Evolutionary conservation across 1,140 invertebrate genomes (phyloP).

Genomic region (Brachionus calyciflorus): DNA sequence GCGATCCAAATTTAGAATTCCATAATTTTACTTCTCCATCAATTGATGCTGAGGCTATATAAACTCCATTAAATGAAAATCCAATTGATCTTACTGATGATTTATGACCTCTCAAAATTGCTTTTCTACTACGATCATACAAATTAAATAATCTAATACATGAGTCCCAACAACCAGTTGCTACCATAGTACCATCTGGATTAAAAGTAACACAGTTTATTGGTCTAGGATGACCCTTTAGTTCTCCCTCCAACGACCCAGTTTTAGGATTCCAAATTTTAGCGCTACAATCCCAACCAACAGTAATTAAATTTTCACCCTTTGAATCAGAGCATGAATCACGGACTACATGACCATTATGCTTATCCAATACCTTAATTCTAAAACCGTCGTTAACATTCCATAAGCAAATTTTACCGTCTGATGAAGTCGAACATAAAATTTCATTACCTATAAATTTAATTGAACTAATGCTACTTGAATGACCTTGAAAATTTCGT

Average conservation of each 20-base stretch:
- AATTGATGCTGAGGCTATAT: conserved; percentile 58
- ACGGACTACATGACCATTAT: conserved; percentile 54
- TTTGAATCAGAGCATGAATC: conserved; percentile 53
- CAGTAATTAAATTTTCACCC: conserved; percentile 55
- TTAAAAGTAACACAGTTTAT: conserved; percentile 61
- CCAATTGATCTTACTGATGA: conserved; percentile 56
- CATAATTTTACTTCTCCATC: conserved; percentile 59
- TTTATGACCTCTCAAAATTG: conserved; percentile 54
- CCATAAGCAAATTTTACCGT: conserved; percentile 56
- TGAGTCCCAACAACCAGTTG: conserved; percentile 58
- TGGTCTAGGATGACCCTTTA: conserved; percentile 50
- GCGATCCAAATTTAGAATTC: conserved; percentile 55
- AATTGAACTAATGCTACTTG: conserved; percentile 54
- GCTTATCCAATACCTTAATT: conserved; percentile 52
- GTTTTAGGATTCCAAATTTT: conserved; percentile 55
- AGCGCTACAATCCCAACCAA: conserved; percentile 58
- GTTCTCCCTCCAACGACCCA: conserved; percentile 49
- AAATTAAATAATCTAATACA: conserved; percentile 58
- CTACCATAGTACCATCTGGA: conserved; percentile 57
- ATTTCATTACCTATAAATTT: conserved; percentile 54
- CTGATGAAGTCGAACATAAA: conserved; percentile 56
- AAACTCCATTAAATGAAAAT: conserved; percentile 56
- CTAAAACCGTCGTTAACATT: conserved; percentile 53
- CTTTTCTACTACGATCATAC: conserved; percentile 51
- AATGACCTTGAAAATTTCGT: conserved; percentile 55